phyloP scores from a whole-genome alignment of 2,888 invertebrate genomes.

The Muscina levida region DNA sequence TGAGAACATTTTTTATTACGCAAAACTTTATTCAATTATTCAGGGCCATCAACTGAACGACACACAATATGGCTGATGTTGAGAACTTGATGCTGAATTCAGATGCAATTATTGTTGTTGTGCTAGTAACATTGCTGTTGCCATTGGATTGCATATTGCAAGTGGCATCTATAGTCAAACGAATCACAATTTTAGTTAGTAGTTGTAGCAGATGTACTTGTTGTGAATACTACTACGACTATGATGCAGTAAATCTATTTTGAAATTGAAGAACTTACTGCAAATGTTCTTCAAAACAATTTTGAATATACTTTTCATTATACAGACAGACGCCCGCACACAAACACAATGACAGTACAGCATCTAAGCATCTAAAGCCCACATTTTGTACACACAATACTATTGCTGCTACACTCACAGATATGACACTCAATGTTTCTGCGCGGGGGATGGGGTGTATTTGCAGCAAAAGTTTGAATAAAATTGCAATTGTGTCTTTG shows the following conservation, averaged over 20 bases:
- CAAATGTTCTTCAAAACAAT: slow-evolving; percentile 42
- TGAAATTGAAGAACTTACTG: slow-evolving; percentile 56
- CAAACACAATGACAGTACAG: background rate
- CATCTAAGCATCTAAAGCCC: background rate
- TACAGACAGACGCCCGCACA: background rate
- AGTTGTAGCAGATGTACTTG: slow-evolving; percentile 53
- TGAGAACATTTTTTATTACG: slow-evolving; percentile 73
- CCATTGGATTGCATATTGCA: slow-evolving; percentile 5
- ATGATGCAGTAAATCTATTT: slow-evolving; percentile 46
- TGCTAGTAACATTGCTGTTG: slow-evolving; percentile 36
- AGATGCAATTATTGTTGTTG: slow-evolving; percentile 50
- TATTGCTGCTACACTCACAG: slow-evolving; percentile 8
- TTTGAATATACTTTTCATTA: slow-evolving; percentile 14
- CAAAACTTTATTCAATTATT: slow-evolving; percentile 77
- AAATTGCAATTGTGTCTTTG: slow-evolving; percentile 22
- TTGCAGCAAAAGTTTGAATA: slow-evolving; percentile 14
- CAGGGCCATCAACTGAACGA: slow-evolving; percentile 68
- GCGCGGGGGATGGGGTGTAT: no score
- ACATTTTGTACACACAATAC: no score
- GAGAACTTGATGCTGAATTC: background rate
- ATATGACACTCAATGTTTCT: slow-evolving; percentile 19
- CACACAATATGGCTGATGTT: slow-evolving; percentile 31
- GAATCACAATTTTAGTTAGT: slow-evolving; percentile 30
- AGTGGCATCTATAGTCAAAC: slow-evolving; percentile 41
- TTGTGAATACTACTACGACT: slow-evolving; percentile 37